Conservation (phyloP, 2,797 vertebrate species). For the Ficedula albicollis region DNA sequence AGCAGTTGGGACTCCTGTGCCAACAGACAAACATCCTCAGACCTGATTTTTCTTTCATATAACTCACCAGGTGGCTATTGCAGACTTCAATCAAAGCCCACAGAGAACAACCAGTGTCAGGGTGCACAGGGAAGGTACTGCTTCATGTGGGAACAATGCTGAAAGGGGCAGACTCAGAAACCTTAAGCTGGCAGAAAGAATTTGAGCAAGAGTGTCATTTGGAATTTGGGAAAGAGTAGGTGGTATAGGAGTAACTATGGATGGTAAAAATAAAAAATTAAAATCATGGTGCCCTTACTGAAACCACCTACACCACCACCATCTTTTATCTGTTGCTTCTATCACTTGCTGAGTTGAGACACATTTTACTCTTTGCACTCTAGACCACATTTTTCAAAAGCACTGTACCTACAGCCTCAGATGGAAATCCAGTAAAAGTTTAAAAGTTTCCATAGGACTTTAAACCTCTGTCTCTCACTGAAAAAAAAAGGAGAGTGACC, state of each 20-base stretch:
- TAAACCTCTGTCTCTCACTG: neutral
- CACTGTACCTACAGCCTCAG: neutral
- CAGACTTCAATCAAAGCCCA: neutral
- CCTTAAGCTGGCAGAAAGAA: neutral
- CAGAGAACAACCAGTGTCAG: neutral
- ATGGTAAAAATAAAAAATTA: constrained; percentile 14
- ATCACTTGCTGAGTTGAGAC: neutral
- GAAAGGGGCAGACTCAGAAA: neutral
- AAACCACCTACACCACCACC: neutral
- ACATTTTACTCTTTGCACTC: neutral
- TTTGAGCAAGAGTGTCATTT: neutral
- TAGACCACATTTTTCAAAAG: neutral
- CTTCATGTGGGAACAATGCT: neutral
- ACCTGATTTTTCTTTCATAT: neutral
- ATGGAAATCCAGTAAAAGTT: neutral
- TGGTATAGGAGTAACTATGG: neutral
- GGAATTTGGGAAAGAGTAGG: constrained; percentile 18
- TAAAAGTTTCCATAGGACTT: neutral
- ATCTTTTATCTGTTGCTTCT: neutral
- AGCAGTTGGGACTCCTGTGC: neutral
- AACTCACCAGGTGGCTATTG: neutral
- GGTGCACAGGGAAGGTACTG: neutral
- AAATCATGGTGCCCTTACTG: neutral
- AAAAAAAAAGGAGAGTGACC: neutral
- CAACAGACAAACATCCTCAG: neutral